These are phyloP conservation scores for Microtus californicus DNA, from an alignment of 2,797 vertebrate genomes.

Conservation along the genomic window DNA sequence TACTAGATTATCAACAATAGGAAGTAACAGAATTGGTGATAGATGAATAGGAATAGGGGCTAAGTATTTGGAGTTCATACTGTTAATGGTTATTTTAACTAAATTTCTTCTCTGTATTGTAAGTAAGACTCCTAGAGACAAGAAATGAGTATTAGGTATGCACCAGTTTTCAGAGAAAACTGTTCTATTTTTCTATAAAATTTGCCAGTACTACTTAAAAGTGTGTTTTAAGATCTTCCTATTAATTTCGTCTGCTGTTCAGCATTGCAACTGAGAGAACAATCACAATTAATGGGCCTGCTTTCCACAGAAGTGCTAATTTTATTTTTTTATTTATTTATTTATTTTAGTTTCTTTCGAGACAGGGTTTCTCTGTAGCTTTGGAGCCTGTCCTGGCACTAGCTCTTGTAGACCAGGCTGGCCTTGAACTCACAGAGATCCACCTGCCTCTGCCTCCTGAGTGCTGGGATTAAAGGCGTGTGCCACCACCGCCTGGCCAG, in stretches of 20 bases:
- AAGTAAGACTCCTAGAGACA: not conserved
- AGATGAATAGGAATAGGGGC: not conserved
- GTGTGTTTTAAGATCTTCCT: not conserved
- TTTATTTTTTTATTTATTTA: not conserved
- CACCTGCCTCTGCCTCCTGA: too few relatives aligned
- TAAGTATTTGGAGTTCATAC: not conserved
- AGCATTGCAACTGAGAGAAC: not conserved
- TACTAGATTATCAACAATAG: not conserved
- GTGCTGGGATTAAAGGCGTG: too few relatives aligned
- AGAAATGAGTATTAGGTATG: not conserved
- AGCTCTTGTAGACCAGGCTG: too few relatives aligned
- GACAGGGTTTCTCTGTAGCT: too few relatives aligned
- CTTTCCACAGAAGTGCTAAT: not conserved
- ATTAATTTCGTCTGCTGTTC: not conserved
- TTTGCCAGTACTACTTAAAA: not conserved
- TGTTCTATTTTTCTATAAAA: not conserved
- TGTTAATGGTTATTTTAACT: not conserved
- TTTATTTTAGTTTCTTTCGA: too few relatives aligned
- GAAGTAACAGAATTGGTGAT: not conserved
- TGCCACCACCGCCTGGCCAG: too few relatives aligned
- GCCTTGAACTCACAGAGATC: too few relatives aligned
- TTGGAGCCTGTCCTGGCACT: too few relatives aligned
- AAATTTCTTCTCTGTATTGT: not conserved
- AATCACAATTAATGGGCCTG: not conserved
- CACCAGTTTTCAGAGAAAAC: not conserved